Evolutionary conservation across 2,797 vertebrate species (phyloP).

Genomic region (Novumbra hubbsi): DNA sequence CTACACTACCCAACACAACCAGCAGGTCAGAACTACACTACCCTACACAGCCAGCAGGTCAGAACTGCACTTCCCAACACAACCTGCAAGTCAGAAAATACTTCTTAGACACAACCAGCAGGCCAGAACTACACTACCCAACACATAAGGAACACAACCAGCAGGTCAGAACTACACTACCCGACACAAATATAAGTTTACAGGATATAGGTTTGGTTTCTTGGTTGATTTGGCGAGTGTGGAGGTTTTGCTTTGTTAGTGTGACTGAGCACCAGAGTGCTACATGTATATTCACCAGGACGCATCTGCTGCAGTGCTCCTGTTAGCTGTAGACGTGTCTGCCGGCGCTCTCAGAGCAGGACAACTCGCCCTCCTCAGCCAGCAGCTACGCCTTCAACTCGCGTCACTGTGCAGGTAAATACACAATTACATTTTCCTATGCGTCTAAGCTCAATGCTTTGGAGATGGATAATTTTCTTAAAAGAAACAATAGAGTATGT

Average conservation of each 20-base stretch:
- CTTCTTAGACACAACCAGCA: too few relatives aligned
- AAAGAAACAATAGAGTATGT: too few relatives aligned
- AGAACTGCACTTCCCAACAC: not conserved
- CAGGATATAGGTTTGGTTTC: too few relatives aligned
- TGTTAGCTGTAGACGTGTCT: slow-evolving; percentile 77
- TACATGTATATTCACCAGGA: slow-evolving; percentile 48
- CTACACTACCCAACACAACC: not conserved
- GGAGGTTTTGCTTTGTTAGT: slow-evolving; percentile 4
- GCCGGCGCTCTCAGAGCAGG: slow-evolving; percentile 65
- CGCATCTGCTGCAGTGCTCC: slow-evolving; percentile 62
- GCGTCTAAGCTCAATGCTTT: too few relatives aligned
- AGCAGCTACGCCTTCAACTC: slow-evolving; percentile 67
- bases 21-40: too few relatives aligned
- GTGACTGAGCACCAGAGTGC: not conserved
- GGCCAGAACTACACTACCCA: not conserved
- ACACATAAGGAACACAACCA: not conserved
- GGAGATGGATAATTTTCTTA: too few relatives aligned
- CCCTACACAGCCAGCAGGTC: not conserved
- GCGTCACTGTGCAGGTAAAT: slow-evolving; percentile 60
- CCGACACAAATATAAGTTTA: not conserved
- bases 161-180: not conserved
- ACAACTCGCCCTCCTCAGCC: slow-evolving; percentile 68
- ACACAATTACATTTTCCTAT: too few relatives aligned
- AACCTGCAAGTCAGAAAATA: too few relatives aligned
- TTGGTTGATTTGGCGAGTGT: not conserved